A percentile compares a stretch with the other conserved stretches of the same genome.
These are phyloP conservation scores for Oxyura jamaicensis DNA, from an alignment of 2,113 vertebrate genomes.

Conservation along the genomic window DNA sequence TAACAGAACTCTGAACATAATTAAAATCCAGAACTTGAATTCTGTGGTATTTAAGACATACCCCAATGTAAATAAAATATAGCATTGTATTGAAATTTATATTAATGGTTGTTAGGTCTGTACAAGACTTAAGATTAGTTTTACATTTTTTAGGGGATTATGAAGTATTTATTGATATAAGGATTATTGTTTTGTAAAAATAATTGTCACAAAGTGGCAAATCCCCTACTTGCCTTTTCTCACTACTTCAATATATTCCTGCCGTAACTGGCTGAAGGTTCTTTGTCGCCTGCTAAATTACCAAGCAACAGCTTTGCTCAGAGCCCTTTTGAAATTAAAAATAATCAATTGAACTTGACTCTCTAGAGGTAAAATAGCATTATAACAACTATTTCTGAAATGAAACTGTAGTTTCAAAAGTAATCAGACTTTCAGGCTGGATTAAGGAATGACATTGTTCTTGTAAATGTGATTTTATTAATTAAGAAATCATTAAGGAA, in stretches of 20 bases:
- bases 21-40: background rate
- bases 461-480: constrained; percentile 70
- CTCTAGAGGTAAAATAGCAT: constrained; percentile 24
- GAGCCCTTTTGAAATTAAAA: constrained; percentile 5
- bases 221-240: background rate
- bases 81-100: background rate
- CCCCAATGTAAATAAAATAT: background rate
- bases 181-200: background rate
- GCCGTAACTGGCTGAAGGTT: background rate
- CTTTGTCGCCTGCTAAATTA: background rate
- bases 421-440: constrained; percentile 47
- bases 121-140: background rate
- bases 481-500: constrained; percentile 70
- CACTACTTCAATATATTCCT: background rate
- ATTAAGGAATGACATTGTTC: constrained; percentile 43
- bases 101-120: background rate
- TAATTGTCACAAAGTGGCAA: background rate
- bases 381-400: constrained; percentile 36
- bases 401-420: constrained; percentile 57
- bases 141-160: background rate
- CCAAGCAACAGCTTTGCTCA: background rate
- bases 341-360: background rate
- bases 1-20: background rate
- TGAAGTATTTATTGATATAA: background rate
- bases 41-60: background rate